These are phyloP conservation scores for Gadopsis marmoratus DNA, from an alignment of 2,797 vertebrate species.

Conservation along the genomic window DNA sequence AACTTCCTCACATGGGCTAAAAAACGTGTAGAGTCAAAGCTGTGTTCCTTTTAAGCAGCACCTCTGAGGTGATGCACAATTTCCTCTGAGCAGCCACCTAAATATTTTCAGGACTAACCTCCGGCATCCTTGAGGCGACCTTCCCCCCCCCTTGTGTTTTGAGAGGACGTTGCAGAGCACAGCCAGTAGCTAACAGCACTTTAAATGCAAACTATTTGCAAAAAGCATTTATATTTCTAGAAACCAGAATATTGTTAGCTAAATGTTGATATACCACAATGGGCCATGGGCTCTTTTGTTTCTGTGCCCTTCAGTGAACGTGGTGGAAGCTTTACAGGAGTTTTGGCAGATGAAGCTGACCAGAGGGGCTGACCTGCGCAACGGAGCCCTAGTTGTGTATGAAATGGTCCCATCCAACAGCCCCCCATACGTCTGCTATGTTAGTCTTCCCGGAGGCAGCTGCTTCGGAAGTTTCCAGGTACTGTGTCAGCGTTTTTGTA, in stretches of 20 bases:
- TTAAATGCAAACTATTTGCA: background rate
- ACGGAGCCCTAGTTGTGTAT: constrained; percentile 96
- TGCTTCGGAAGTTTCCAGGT: constrained; percentile 99
- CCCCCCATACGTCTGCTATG: constrained; percentile 96
- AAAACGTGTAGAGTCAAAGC: constrained; percentile 8
- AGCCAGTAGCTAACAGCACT: background rate
- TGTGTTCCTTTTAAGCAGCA: constrained; percentile 53
- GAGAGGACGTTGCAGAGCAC: constrained; percentile 48
- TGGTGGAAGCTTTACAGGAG: constrained; percentile 97
- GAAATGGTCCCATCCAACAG: constrained; percentile 98
- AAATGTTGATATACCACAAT: background rate
- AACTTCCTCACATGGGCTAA: constrained; percentile 4
- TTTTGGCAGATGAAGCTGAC: constrained; percentile 99
- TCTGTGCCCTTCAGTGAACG: constrained; percentile 88
- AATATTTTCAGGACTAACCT: constrained; percentile 63
- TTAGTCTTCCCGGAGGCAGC: constrained; percentile 96
- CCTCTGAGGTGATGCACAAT: constrained; percentile 48
- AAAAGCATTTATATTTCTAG: background rate
- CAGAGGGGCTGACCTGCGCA: constrained; percentile 93
- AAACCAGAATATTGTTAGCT: background rate
- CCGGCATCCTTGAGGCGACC: constrained; percentile 57
- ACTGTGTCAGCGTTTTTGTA: constrained; percentile 32
- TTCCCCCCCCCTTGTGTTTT: constrained; percentile 47
- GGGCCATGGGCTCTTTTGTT: constrained; percentile 19
- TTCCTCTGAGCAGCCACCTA: constrained; percentile 54